Conservation (phyloP, 2,113 vertebrate genomes). For the Psammodynastes pulverulentus region DNA sequence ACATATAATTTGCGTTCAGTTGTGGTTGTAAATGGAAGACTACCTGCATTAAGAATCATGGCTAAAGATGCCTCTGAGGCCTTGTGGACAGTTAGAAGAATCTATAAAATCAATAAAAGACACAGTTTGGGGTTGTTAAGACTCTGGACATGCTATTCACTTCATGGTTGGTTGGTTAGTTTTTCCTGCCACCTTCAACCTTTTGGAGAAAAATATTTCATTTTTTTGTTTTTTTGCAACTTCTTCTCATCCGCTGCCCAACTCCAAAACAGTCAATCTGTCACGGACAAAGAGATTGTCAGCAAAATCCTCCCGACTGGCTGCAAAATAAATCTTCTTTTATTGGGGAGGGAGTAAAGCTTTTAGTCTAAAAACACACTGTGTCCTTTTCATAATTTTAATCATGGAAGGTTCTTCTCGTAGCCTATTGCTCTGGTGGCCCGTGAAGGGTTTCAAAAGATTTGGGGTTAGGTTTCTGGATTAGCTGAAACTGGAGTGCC, state of each 20-base stretch:
- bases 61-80: background rate
- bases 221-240: background rate
- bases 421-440: constrained; percentile 78
- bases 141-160: constrained; percentile 9
- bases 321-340: constrained; percentile 65
- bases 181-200: background rate
- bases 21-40: background rate
- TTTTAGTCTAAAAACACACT: constrained; percentile 76
- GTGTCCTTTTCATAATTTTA: constrained; percentile 77
- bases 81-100: background rate
- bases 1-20: background rate
- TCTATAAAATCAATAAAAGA: constrained; percentile 7
- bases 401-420: constrained; percentile 77
- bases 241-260: background rate
- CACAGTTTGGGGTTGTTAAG: background rate
- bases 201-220: background rate
- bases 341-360: constrained; percentile 55
- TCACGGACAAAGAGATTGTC: constrained; percentile 51
- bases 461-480: constrained; percentile 87
- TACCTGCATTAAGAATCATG: background rate
- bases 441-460: constrained; percentile 81
- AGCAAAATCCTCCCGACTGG: constrained; percentile 40
- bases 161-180: background rate
- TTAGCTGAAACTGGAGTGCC: constrained; percentile 96
- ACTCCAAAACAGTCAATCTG: background rate